Conservation (phyloP, 2,113 vertebrate genomes). For the Eulacestoma nigropectus region DNA sequence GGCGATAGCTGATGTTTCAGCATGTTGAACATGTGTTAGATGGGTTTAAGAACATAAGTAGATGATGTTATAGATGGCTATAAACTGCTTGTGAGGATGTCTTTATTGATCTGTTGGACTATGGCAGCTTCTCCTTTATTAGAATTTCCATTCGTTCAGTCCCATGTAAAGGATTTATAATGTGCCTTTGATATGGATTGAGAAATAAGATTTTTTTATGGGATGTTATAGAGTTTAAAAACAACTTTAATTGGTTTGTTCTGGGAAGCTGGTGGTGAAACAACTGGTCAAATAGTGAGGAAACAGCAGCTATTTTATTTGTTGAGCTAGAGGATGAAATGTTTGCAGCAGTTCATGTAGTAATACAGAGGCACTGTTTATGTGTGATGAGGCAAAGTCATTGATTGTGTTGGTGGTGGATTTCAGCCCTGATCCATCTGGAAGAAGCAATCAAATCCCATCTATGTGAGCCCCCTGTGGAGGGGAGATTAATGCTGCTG, state of each 20-base stretch:
- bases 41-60: constrained; percentile 39
- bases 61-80: constrained; percentile 18
- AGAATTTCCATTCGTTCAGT: not conserved
- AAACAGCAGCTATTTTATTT: not conserved
- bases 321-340: not conserved
- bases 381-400: constrained; percentile 20
- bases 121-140: not conserved
- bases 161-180: constrained; percentile 29
- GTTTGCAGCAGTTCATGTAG: not conserved
- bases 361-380: not conserved
- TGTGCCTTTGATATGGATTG: not conserved
- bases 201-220: not conserved
- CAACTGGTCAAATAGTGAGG: not conserved
- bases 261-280: not conserved
- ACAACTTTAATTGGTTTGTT: not conserved
- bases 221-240: not conserved
- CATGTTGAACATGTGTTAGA: constrained; percentile 40
- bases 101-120: constrained; percentile 52
- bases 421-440: not conserved
- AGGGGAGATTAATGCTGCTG: not conserved
- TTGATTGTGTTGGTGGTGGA: not conserved
- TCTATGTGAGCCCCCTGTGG: not conserved
- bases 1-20: not conserved
- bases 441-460: constrained; percentile 14
- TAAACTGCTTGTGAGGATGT: constrained; percentile 42